Evolutionary conservation across 2,888 invertebrate species (phyloP), one percentile per base, ranked within the genome.

Genomic region (Tigriopus californicus): DNA sequence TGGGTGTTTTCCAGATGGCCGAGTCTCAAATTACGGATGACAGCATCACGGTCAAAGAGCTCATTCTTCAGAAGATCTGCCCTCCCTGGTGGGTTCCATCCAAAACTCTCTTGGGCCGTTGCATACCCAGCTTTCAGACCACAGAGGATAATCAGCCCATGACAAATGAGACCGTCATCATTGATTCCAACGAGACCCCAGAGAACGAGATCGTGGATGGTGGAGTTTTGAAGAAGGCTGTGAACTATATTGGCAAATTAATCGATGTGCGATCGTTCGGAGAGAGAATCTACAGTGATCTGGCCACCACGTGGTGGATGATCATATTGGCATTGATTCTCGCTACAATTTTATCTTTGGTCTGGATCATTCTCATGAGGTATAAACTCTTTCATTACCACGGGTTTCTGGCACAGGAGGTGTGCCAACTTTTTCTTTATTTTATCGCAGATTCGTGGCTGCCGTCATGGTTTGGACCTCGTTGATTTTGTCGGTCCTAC

Each of bases 11-110:
- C 15, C 20, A 18, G 33, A 33, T 33, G 33, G 8, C 33, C 33
- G 33, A 33, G 33, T 33, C 33, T 33, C 33, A 33, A 33, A 33
- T 33, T 33, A 33, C 33, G 33, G 33, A 33, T 33, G 33, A 33
- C 33, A 33, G 33, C 33, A 33, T 33, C 8, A 33, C 33, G 13
- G 12, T 22, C 1, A 49, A 55, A 22, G n/a, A 48, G 18, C 20
- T 61, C 12, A 47, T 48, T 1, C 44, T 70, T 0, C 66, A 75
- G 1, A 74, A 77, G 20, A 75, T 77, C 58, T 90, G 90, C 72
- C 82, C 88, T 1, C 70, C 72, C 53, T 84, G 81, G 61, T 66
- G 67, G 44, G 51, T 66, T 15, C 47, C 54, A 15, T 54, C 53
- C 68, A 46, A 40, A n/a, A 2, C 56, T 5, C 22, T 79, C 64